Conservation (phyloP, 2,113 vertebrate species). For the Ctenodactylus gundi region DNA sequence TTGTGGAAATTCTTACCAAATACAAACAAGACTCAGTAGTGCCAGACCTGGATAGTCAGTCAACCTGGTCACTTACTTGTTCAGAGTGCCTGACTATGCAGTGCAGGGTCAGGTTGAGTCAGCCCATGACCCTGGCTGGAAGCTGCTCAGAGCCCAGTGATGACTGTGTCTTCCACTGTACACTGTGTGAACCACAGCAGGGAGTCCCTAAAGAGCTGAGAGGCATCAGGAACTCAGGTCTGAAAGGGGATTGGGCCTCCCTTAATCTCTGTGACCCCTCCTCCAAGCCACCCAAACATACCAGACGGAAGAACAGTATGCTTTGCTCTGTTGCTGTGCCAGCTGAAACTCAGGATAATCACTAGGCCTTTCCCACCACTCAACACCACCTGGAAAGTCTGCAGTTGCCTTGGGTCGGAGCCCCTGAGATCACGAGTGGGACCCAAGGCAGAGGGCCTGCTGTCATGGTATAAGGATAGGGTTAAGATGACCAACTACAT, state of each 20-base stretch:
- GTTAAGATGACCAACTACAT: not conserved
- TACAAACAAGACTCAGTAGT: not conserved
- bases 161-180: not conserved
- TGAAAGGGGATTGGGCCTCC: not conserved
- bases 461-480: no score
- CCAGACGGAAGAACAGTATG: not conserved
- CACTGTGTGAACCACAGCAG: not conserved
- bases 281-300: not conserved
- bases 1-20: not conserved
- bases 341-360: no score
- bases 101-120: not conserved
- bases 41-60: not conserved
- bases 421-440: not conserved
- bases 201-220: not conserved
- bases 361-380: not conserved
- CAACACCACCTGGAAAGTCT: not conserved
- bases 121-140: not conserved
- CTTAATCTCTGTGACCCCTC: not conserved
- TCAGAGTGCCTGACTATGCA: no score
- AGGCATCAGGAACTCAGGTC: accelerated
- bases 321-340: not conserved
- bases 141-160: not conserved
- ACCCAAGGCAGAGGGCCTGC: not conserved
- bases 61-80: no score
- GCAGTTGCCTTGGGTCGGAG: not conserved